phyloP scores from a whole-genome alignment of 1,140 invertebrate genomes.

The Calephelis virginiensis region DNA sequence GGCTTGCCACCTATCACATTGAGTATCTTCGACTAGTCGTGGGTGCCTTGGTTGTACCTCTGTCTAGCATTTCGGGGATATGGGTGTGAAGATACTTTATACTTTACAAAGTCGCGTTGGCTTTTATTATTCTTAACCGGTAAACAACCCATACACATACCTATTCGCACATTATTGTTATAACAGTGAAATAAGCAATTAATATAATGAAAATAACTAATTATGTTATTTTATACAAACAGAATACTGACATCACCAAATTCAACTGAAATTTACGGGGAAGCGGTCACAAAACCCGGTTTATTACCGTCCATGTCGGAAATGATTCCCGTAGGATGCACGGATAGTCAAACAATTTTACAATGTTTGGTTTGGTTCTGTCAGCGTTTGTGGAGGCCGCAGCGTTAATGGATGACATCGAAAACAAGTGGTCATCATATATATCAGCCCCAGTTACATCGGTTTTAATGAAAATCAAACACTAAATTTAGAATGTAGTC shows the following conservation, averaged over 20 bases:
- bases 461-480: neutral
- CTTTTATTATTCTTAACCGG: no score
- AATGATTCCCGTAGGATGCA: neutral
- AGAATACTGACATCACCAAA: neutral
- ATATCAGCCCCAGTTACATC: neutral
- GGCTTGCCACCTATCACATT: no score
- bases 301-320: slow-evolving; percentile 5
- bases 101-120: no score
- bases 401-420: neutral
- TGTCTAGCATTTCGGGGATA: no score
- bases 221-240: neutral
- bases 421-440: slow-evolving; percentile 2
- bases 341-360: slow-evolving; percentile 1
- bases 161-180: no score
- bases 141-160: no score
- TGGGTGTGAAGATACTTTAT: no score
- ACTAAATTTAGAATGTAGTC: no score
- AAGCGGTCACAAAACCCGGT: neutral
- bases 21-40: no score
- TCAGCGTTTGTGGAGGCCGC: neutral
- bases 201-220: no score
- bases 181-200: no score
- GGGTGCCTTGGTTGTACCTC: no score
- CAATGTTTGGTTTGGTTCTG: slow-evolving; percentile 6
- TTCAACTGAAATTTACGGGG: neutral